Base-by-base conservation (phyloP, 2,113 vertebrate species). In the Daphoenositta chrysoptera region DNA sequence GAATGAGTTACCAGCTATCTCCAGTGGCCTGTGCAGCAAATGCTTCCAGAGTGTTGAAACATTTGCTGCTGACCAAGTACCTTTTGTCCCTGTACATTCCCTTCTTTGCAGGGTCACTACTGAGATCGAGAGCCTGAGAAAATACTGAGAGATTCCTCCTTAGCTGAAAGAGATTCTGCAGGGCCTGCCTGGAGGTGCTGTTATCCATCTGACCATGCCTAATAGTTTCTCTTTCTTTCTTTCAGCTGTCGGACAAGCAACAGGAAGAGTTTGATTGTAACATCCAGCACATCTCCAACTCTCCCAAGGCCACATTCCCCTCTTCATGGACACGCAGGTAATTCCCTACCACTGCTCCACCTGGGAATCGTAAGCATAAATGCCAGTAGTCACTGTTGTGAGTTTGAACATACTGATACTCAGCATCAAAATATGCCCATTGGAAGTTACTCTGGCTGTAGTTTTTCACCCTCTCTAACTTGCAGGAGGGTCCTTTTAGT, bases 181-280 rank as follows among this genome's bases (percentile, higher is more conserved):
- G 53, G 33, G 70, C 30, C 63, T 79, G 37, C 31, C 56, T 81
- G 5, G 13, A 80, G 40, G 54, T 79, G 83, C 47, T 51, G 35
- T 16, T 70, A 44, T 28, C 64, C 26, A 40, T 76, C 64, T 91
- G 81, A 15, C 61, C 3, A 0, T 60, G 40, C 57, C 69, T 92
- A 35, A 91, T n/a, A 2, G 0, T 83, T 87, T 77, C 0, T 70
- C 35, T 94, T 45, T 90, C 84, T 96, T 81, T 83, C 35, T 97
- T 98, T 75, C 98, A 99, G 99, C 97, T 99, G 99, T 97, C 98
- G 99, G 82, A 99, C 99, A 12, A 99, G 99, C 98, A 99, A 99
- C 98, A 98, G 99, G 83, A 99, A 99, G 98, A 99, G 99, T 91
- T 98, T 99, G 97, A 99, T 99, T 18, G 99, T 99, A 97, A 99